phyloP scores from a whole-genome alignment of 2,113 vertebrate species.

The Pogonocichla stellata region DNA sequence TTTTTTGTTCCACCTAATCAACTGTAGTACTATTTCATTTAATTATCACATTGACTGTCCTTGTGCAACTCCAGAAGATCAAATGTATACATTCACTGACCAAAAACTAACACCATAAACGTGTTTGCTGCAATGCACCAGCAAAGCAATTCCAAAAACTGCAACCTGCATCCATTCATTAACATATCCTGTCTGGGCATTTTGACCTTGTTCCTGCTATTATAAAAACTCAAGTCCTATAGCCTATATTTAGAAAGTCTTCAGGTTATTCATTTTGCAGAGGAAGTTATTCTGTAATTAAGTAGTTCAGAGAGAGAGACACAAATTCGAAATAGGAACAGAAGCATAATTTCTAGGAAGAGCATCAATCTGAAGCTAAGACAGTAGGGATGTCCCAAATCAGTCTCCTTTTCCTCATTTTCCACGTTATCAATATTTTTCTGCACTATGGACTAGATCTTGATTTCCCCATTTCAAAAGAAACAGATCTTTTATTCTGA shows the following conservation, averaged over 20 bases:
- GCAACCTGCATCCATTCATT: neutral
- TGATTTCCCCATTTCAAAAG: neutral
- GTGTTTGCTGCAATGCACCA: constrained; percentile 31
- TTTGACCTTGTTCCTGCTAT: neutral
- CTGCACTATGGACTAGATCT: neutral
- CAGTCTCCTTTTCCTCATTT: neutral
- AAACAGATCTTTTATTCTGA: neutral
- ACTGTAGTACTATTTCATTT: neutral
- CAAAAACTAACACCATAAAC: neutral
- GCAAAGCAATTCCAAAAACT: neutral
- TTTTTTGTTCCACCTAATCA: neutral
- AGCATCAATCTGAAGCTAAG: neutral
- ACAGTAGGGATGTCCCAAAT: neutral
- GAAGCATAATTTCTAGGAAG: neutral
- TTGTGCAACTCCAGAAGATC: neutral
- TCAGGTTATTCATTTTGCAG: neutral
- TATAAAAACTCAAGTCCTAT: neutral
- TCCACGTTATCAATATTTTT: neutral
- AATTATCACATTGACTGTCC: neutral
- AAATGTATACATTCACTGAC: neutral
- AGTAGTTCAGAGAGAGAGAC: neutral
- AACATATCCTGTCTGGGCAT: neutral
- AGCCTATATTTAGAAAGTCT: neutral
- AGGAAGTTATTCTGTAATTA: neutral
- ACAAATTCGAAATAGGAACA: neutral